These are phyloP conservation scores for Tachysurus vachellii DNA, from an alignment of 2,113 vertebrate genomes.

Conservation along the genomic window DNA sequence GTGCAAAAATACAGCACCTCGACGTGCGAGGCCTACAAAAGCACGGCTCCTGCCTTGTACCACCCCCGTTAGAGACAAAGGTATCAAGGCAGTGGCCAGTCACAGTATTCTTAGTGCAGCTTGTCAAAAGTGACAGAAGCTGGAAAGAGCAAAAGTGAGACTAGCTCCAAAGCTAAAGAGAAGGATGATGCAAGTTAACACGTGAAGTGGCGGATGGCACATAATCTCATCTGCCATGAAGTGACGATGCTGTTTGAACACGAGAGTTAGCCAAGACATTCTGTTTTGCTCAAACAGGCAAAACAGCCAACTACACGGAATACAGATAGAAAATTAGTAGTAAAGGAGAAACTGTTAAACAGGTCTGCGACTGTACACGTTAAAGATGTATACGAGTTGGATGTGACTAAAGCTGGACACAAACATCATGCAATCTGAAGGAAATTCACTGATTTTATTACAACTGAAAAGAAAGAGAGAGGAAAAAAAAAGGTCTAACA, in stretches of 20 bases:
- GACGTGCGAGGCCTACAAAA: constrained; percentile 68
- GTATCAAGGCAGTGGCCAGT: constrained; percentile 47
- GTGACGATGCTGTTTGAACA: constrained; percentile 55
- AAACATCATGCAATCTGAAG: constrained; percentile 57
- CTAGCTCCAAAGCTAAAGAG: constrained; percentile 30
- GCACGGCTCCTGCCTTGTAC: constrained; percentile 59
- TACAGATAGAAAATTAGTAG: background rate
- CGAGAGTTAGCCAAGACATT: constrained; percentile 56
- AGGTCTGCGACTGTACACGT: background rate
- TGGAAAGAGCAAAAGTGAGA: constrained; percentile 14
- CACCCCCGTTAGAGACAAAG: constrained; percentile 43
- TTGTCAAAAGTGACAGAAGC: constrained; percentile 51
- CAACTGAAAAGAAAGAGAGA: background rate
- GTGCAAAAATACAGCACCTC: constrained; percentile 75
- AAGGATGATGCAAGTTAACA: constrained; percentile 12
- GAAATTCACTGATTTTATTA: constrained; percentile 37
- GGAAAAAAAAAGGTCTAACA: background rate
- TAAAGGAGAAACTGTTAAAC: constrained; percentile 10
- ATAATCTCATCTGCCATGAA: constrained; percentile 57
- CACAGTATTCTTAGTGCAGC: constrained; percentile 60
- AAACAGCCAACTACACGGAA: constrained; percentile 19
- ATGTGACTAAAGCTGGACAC: constrained; percentile 35
- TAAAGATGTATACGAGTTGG: background rate
- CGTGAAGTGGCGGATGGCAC: constrained; percentile 54
- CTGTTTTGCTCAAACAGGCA: constrained; percentile 55